phyloP scores from a whole-genome alignment of 2,113 vertebrate genomes.

The Dascyllus trimaculatus region DNA sequence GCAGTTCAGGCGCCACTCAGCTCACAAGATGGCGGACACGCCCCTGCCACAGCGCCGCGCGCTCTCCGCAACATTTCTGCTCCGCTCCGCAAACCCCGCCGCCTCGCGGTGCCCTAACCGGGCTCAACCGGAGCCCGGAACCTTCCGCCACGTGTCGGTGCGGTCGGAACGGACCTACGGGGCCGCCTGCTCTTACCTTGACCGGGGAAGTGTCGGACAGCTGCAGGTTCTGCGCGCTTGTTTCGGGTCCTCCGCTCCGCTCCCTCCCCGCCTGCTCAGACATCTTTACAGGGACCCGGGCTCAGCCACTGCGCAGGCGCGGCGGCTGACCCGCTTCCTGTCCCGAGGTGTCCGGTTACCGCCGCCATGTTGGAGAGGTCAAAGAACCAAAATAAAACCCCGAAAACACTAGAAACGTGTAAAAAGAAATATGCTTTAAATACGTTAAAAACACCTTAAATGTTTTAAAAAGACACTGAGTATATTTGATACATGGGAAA shows the following conservation, averaged over 20 bases:
- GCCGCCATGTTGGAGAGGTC: slow-evolving; percentile 67
- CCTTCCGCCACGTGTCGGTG: slow-evolving; percentile 62
- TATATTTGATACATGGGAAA: too few relatives aligned
- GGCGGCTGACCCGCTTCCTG: slow-evolving; percentile 44
- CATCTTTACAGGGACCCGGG: slow-evolving; percentile 93
- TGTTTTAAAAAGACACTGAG: too few relatives aligned
- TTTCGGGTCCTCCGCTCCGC: slow-evolving; percentile 91
- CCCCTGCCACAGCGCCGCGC: slow-evolving; percentile 72
- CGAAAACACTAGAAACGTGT: too few relatives aligned
- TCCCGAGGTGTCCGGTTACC: background rate
- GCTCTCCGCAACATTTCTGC: slow-evolving; percentile 59
- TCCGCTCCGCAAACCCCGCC: slow-evolving; percentile 29
- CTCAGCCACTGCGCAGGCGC: slow-evolving; percentile 87
- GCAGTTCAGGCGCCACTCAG: slow-evolving; percentile 79
- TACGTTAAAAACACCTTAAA: too few relatives aligned
- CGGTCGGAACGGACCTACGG: background rate
- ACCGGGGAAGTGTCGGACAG: slow-evolving; percentile 80
- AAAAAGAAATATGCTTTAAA: too few relatives aligned
- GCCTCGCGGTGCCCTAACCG: background rate
- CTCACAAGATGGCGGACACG: slow-evolving; percentile 87
- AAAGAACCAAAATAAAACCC: background rate
- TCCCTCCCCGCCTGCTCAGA: slow-evolving; percentile 95
- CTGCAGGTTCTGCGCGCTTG: slow-evolving; percentile 83
- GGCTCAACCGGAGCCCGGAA: slow-evolving; percentile 26
- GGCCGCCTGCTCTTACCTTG: slow-evolving; percentile 86